Evolutionary conservation across 2,888 invertebrate species (phyloP), one percentile per base, ranked within the genome.

Genomic region (Metellina segmentata): DNA sequence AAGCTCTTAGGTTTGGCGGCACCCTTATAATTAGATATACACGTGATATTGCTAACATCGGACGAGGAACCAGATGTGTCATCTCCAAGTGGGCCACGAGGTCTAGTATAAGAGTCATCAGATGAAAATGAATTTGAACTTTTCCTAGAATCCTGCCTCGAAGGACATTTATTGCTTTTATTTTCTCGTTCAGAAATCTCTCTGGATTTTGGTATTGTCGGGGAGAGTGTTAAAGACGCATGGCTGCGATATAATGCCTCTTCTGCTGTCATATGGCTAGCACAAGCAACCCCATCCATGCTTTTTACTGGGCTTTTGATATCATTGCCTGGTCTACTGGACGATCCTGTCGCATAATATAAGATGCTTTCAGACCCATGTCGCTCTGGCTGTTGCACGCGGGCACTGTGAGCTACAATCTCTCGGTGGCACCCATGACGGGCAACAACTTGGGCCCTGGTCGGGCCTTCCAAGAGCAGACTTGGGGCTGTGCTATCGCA

Each of bases 331-430:
- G 81, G 79, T 19, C 89, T 72, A 52, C 49, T n/a, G 7, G 86
- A 49, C 0, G 86, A 79, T 5, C 79, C 83, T 19, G 90, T 78
- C 34, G 96, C 96, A 94, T 97, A 96, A 94, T 97, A 97, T 75
- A 97, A 95, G 49, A 97, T 97, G 94, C 97, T 97, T 95, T 97
- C 97, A 81, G 97, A 97, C 94, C 97, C 96, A 94, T 97, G 97
- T 89, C 97, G 96, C 95, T 97, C 97, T 13, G 97, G 97, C 78
- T 97, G 97, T 94, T 96, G 96, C 49, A 97, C 97, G 91, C 97
- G 95, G 61, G 97, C 96, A 94, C 97, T 97, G 94, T 97, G 97
- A 75, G 96, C 97, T 93, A 97, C 97, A 49, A 92, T 93, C 85
- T 93, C 93, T 4, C 92, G 86, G 71, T 92, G 91, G 16, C 89